phyloP scores from a whole-genome alignment of 1,140 invertebrate species.

The Cheumatopsyche charites region DNA sequence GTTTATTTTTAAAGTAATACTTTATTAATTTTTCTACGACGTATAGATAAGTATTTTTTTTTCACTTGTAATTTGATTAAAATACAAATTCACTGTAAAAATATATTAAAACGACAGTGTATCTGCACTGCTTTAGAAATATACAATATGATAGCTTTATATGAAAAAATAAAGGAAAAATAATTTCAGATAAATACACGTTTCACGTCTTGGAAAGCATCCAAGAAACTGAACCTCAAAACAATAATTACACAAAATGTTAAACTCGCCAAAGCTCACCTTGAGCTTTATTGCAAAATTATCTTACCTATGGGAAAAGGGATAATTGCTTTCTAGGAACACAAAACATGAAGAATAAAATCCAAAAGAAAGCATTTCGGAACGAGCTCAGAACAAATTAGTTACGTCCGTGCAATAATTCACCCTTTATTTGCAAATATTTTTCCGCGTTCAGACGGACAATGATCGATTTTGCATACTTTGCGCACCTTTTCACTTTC shows the following conservation, averaged over 20 bases:
- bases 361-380: too few species aligned
- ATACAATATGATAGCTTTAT: too few species aligned
- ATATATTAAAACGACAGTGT: too few species aligned
- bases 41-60: too few species aligned
- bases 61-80: too few species aligned
- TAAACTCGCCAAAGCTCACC: background rate
- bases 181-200: background rate
- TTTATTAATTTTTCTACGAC: too few species aligned
- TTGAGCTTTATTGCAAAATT: conserved; percentile 1
- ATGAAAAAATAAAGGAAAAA: background rate
- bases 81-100: too few species aligned
- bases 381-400: background rate
- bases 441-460: background rate
- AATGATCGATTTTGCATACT: conserved; percentile 2
- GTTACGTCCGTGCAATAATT: background rate
- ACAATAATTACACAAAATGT: background rate
- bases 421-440: conserved; percentile 35
- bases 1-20: too few species aligned
- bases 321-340: background rate
- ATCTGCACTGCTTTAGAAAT: too few species aligned
- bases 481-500: background rate
- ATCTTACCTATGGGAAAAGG: conserved; percentile 16
- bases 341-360: too few species aligned
- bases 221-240: background rate
- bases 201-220: background rate